Evolutionary conservation across 2,888 invertebrate species (phyloP).

Genomic region (Synergus laeviventris): DNA sequence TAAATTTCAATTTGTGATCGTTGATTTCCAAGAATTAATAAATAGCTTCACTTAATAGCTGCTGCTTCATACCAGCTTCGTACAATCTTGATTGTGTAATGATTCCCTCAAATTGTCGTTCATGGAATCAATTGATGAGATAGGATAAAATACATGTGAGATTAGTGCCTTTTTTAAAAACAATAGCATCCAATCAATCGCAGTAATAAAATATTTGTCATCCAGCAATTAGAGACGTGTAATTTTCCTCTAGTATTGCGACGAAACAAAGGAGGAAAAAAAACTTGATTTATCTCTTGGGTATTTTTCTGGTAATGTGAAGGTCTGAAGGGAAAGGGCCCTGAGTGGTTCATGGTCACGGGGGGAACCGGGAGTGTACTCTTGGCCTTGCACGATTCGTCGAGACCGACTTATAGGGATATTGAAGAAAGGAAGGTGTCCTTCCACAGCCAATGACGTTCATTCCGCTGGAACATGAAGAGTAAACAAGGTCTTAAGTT

Average conservation of each 20-base stretch:
- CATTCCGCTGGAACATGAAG: conserved; percentile 10
- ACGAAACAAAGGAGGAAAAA: neutral
- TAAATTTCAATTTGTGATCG: conserved; percentile 12
- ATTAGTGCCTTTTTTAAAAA: neutral
- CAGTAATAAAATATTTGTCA: neutral
- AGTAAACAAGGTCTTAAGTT: conserved; percentile 27
- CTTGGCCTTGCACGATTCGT: conserved; percentile 39
- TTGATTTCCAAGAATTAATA: conserved; percentile 28
- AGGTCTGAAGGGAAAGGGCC: conserved; percentile 24
- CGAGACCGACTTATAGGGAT: conserved; percentile 36
- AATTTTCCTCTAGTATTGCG: neutral
- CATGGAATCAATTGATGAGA: conserved; percentile 1
- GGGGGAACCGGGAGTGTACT: neutral
- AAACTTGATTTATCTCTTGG: neutral
- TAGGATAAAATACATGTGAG: neutral
- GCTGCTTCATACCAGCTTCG: neutral
- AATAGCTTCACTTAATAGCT: neutral
- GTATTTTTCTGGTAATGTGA: conserved; percentile 19
- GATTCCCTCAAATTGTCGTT: neutral
- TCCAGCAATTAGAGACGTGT: neutral
- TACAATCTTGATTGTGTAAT: conserved; percentile 13
- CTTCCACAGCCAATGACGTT: conserved; percentile 27
- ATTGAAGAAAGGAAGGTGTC: conserved; percentile 37
- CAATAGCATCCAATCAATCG: conserved; percentile 4
- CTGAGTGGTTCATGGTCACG: conserved; percentile 38